These are phyloP conservation scores for Diaphora mendica DNA, from an alignment of 2,888 invertebrate genomes.

Conservation along the genomic window DNA sequence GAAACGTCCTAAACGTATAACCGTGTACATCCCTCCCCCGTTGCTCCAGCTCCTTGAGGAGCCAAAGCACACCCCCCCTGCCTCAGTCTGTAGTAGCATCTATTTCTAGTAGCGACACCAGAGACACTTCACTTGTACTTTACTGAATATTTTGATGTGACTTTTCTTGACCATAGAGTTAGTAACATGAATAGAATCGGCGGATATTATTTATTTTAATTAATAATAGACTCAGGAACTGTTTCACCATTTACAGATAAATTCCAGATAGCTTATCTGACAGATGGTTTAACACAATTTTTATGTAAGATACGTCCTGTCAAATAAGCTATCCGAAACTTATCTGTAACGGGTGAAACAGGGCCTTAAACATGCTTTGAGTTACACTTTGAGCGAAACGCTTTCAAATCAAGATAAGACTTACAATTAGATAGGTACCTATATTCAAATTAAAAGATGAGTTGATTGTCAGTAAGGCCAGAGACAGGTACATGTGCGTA, in stretches of 20 bases:
- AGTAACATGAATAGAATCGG: conserved; percentile 41
- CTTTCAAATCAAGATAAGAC: no score
- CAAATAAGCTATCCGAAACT: no score
- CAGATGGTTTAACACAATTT: no score
- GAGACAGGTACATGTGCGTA: no score
- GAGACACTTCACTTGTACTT: conserved; percentile 81
- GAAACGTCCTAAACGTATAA: conserved; percentile 26
- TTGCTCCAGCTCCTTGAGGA: conserved; percentile 17
- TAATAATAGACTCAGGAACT: background rate
- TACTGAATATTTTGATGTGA: conserved; percentile 71
- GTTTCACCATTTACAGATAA: no score
- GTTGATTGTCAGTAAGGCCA: no score
- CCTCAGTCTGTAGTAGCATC: conserved; percentile 62
- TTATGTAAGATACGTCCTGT: no score
- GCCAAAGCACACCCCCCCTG: conserved; percentile 44
- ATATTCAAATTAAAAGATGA: no score
- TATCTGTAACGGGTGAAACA: background rate
- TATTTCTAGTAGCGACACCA: conserved; percentile 72
- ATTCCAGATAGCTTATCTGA: no score
- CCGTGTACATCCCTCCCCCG: conserved; percentile 19
- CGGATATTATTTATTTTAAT: conserved; percentile 13
- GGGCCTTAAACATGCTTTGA: background rate
- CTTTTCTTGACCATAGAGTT: conserved; percentile 62
- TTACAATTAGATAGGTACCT: no score
- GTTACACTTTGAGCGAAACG: background rate